Base-by-base conservation (phyloP, 2,888 invertebrate genomes). In the Yponomeuta malinellus region DNA sequence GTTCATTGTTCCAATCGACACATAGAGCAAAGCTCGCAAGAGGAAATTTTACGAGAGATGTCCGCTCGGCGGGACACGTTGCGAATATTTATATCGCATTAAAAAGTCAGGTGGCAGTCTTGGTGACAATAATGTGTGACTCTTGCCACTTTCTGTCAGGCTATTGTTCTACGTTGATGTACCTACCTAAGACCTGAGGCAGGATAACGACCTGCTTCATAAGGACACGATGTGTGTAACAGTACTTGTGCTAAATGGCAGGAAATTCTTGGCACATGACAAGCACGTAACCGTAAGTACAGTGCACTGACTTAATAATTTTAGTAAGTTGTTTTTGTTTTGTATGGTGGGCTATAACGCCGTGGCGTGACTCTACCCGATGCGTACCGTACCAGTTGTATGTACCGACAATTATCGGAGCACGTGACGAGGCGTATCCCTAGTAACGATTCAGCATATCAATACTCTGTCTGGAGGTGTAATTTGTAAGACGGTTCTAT, bases 21-120 rank as follows among this genome's bases (percentile, higher is more conserved):
- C 63, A 10, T 23, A 52, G 10, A 59, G 48, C 48, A 48, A 29
- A 48, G 23, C 33, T 69, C 74, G 73, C 72, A 78, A 78, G 83
- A 87, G 85, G 81, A 89, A 86, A 86, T 86, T 87, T 87, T 85
- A 88, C 81, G 85, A 84, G 84, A 89, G 83, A 88, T 85, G 82
- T 84, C 83, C 85, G 82, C 77, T 78, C 80, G 75, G 74, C 75
- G 77, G 76, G 76, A 86, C 90, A 85, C 78, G 89, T 72, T 72
- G 79, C 81, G 92, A 90, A 92, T 92, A 88, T 90, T 89, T 87
- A 92, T 89, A 81, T 76, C 81, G 75, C 80, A 86, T 89, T 90
- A 84, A 85, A 85, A 82, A 80, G 74, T 75, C 78, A 78, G 76
- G 78, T 77, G 76, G 76, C 76, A 59, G 12, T 59, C 52, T 59